Evolutionary conservation across 2,113 vertebrate species (phyloP).

Genomic region (Athene noctua): DNA sequence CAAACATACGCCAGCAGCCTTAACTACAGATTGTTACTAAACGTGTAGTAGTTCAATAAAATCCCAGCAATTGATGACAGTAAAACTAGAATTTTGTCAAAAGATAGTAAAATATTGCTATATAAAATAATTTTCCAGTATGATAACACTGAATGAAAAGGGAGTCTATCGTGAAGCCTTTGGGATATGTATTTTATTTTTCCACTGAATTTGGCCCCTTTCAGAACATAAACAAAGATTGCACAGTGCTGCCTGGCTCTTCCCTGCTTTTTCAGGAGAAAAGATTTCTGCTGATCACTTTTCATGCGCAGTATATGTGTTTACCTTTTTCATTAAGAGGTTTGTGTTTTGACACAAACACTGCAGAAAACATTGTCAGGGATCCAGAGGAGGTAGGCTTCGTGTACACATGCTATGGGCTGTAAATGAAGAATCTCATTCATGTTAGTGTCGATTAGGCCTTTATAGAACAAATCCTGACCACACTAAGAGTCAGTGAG

Average conservation of each 20-base stretch:
- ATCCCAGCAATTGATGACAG: neutral
- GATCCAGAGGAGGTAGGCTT: neutral
- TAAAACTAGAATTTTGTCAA: constrained; percentile 2
- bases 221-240: constrained; percentile 2
- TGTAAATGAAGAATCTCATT: neutral
- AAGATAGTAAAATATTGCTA: neutral
- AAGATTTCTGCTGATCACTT: neutral
- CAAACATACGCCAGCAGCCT: neutral
- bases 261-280: neutral
- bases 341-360: neutral
- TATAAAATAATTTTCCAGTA: constrained; percentile 6
- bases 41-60: neutral
- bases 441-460: neutral
- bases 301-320: neutral
- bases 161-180: neutral
- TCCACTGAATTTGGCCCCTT: neutral
- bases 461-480: neutral
- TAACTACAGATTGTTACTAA: neutral
- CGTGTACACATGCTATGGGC: neutral
- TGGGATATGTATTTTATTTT: constrained; percentile 9
- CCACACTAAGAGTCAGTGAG: neutral
- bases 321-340: neutral
- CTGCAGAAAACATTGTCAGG: neutral
- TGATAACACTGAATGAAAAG: neutral
- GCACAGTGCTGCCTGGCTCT: neutral